Evolutionary conservation across 2,888 invertebrate species (phyloP), one percentile per base, ranked within the genome.

Genomic region (Abscondita cerata): DNA sequence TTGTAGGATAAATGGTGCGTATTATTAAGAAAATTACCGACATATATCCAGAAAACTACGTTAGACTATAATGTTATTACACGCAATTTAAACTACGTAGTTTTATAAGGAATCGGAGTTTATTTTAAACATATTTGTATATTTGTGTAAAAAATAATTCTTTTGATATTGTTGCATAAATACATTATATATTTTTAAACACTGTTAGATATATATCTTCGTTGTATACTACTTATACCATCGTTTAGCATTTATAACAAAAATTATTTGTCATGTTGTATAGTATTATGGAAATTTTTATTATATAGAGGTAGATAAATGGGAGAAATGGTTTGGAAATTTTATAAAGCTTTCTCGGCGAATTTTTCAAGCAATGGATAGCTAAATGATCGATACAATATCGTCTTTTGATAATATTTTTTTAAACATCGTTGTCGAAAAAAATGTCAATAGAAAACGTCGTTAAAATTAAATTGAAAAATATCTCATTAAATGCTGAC

Each of bases 301-400:
- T 60, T 56, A 64, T 57, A 64, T 57, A 64, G 38, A 44, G 40
- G 47, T 48, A 60, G 58, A 60, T 64, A 64, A 64, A 64, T 60
- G 59, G 60, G 57, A 60, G 64, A 64, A 64, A 64, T 60, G 64
- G 52, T 53, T 47, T 52, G 64, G 57, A 64, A 64, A 57, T 57
- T 52, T 57, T 60, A 56, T 60, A 57, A 57, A 64, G 57, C 60
- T 57, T 57, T 60, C 31, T 33, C 54, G 25, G 41, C 53, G 53
- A 53, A 62, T 62, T 58, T 62, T 58, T 57, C 20, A 58, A 38
- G 25, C 52, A 47, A 52, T 19, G 59, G 59, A 52, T 40, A 25
- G 44, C 50, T 44, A 41, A 40, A 57, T 36, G 31, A 48, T 52
- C 56, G 48, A 48, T 44, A 44, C 16, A 18, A 44, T 44, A 44